phyloP scores from a whole-genome alignment of 2,888 invertebrate genomes.

The Cataglyphis livida region DNA sequence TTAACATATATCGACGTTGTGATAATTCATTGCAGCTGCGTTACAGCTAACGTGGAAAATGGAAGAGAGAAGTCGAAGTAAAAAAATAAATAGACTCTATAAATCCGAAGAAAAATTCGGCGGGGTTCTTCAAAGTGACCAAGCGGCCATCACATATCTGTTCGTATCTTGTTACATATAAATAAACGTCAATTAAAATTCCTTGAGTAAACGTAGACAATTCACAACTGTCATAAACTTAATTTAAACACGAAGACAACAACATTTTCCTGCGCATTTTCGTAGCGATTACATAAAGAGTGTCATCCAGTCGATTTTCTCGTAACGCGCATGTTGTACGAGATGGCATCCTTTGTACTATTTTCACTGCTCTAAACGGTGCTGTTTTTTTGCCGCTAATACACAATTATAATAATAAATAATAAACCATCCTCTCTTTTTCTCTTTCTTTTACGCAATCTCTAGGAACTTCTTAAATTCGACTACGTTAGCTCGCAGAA shows the following conservation, averaged over 20 bases:
- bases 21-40: neutral
- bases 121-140: conserved; percentile 8
- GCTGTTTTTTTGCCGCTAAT: conserved; percentile 55
- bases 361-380: conserved; percentile 61
- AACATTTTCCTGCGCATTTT: neutral
- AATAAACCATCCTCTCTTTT: conserved; percentile 62
- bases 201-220: conserved; percentile 9
- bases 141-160: conserved; percentile 2
- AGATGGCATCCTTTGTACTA: conserved; percentile 68
- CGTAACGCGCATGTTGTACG: neutral
- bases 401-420: conserved; percentile 63
- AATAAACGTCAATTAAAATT: conserved; percentile 8
- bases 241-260: neutral
- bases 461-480: conserved; percentile 74
- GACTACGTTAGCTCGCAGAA: conserved; percentile 69
- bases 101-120: conserved; percentile 17
- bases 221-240: neutral
- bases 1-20: neutral
- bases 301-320: conserved; percentile 1
- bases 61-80: neutral
- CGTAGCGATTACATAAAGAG: neutral
- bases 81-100: conserved; percentile 17
- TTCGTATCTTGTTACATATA: neutral
- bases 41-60: neutral
- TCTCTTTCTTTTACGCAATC: conserved; percentile 56